phyloP scores from a whole-genome alignment of 2,797 vertebrate genomes.

The Chromobotia macracanthus region DNA sequence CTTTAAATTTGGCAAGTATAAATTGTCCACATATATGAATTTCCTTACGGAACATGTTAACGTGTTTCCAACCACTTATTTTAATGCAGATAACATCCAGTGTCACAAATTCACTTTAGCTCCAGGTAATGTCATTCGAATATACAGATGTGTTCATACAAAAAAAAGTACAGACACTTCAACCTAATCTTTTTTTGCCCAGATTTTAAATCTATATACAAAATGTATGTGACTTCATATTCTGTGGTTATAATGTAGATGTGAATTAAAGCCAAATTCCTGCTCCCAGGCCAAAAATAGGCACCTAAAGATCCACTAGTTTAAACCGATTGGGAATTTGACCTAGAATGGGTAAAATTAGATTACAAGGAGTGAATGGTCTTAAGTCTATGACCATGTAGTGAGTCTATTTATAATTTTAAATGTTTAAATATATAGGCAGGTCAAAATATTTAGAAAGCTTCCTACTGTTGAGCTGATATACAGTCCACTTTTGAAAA shows the following conservation, averaged over 20 bases:
- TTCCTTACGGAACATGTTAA: no score
- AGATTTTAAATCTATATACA: no score
- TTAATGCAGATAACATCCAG: background rate
- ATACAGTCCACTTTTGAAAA: no score
- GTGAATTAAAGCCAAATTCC: background rate
- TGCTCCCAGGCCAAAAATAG: slow-evolving; percentile 13
- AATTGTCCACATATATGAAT: no score
- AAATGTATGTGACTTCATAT: no score
- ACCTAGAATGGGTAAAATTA: slow-evolving; percentile 22
- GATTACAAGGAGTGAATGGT: background rate
- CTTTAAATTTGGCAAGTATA: no score
- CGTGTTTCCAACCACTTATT: no score
- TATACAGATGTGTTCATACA: background rate
- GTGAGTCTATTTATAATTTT: background rate
- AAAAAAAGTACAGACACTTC: no score
- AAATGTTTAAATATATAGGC: no score
- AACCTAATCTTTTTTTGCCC: background rate
- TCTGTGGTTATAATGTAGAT: background rate
- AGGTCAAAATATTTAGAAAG: no score
- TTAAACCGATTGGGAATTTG: slow-evolving; percentile 18
- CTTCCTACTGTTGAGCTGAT: no score
- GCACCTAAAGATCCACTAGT: slow-evolving; percentile 6
- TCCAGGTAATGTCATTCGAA: background rate
- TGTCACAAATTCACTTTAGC: background rate
- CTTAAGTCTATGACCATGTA: background rate